These are phyloP conservation scores for Illadopsis cleaveri DNA, from an alignment of 2,113 vertebrate species.

Conservation along the genomic window DNA sequence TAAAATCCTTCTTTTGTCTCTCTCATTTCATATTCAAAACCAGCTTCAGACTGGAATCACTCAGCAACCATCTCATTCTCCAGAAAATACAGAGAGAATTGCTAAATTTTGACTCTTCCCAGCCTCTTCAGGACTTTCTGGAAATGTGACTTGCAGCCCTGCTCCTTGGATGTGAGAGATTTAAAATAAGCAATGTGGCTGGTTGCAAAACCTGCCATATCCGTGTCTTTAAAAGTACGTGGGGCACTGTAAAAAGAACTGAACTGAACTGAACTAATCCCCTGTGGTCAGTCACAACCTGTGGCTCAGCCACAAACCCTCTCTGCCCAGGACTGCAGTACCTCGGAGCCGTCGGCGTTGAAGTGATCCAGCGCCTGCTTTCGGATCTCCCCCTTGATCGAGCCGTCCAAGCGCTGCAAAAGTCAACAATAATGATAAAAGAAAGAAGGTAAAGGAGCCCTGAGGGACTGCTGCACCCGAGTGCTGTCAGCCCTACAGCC, in stretches of 20 bases:
- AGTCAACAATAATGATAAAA: conserved; percentile 32
- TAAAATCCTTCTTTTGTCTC: background rate
- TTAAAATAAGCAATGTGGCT: background rate
- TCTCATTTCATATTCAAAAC: background rate
- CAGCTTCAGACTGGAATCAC: background rate
- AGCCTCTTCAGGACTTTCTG: background rate
- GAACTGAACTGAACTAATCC: background rate
- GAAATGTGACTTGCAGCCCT: background rate
- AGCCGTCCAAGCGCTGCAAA: conserved; percentile 92
- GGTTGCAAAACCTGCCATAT: background rate
- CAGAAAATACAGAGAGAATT: background rate
- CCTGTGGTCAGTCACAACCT: background rate
- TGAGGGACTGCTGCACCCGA: background rate
- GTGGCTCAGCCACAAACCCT: background rate
- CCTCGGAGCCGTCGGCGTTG: conserved; percentile 99
- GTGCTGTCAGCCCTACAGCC: background rate
- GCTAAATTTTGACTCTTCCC: background rate
- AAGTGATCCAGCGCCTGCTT: conserved; percentile 99
- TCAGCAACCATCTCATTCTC: background rate
- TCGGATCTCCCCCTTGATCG: conserved; percentile 96
- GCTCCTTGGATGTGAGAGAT: background rate
- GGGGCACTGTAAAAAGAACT: background rate
- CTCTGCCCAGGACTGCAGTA: conserved; percentile 43
- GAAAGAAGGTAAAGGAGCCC: background rate
- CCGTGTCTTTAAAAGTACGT: background rate